phyloP scores from a whole-genome alignment of 2,797 vertebrate species.

The Gallinago nigripennis region DNA sequence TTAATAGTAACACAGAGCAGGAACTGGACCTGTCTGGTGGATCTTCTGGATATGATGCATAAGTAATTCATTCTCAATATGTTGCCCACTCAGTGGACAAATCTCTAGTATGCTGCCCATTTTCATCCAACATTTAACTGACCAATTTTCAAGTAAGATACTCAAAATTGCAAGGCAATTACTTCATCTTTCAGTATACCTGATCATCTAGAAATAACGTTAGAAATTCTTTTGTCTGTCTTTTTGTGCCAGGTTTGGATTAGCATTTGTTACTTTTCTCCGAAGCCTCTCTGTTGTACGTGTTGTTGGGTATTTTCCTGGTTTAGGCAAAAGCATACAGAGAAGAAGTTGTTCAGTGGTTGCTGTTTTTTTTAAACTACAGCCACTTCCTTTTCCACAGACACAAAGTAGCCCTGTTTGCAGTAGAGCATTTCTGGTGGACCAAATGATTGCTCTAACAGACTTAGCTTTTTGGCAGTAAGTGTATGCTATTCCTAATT shows the following conservation, averaged over 20 bases:
- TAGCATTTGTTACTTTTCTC: not conserved
- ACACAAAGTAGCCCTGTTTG: conserved; percentile 42
- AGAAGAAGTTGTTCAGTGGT: not conserved
- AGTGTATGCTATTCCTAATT: not conserved
- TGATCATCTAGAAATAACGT: not conserved
- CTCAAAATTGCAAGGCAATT: not conserved
- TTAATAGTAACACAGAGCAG: not conserved
- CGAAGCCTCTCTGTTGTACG: not conserved
- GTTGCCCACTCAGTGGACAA: not conserved
- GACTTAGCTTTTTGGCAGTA: conserved; percentile 23
- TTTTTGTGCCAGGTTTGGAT: not conserved
- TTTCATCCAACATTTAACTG: not conserved
- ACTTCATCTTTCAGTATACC: not conserved
- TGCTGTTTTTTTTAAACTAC: not conserved
- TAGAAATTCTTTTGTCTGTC: not conserved
- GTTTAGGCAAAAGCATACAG: not conserved
- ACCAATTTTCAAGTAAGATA: not conserved
- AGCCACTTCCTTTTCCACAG: not conserved
- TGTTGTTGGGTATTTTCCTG: not conserved
- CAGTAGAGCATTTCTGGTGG: conserved; percentile 17
- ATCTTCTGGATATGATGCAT: not conserved
- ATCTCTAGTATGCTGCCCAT: not conserved
- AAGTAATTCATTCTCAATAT: not conserved
- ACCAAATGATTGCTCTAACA: conserved; percentile 42
- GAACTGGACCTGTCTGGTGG: not conserved